These are phyloP conservation scores for Trachelipus rathkii DNA, from an alignment of 1,140 invertebrate species.

Conservation along the genomic window DNA sequence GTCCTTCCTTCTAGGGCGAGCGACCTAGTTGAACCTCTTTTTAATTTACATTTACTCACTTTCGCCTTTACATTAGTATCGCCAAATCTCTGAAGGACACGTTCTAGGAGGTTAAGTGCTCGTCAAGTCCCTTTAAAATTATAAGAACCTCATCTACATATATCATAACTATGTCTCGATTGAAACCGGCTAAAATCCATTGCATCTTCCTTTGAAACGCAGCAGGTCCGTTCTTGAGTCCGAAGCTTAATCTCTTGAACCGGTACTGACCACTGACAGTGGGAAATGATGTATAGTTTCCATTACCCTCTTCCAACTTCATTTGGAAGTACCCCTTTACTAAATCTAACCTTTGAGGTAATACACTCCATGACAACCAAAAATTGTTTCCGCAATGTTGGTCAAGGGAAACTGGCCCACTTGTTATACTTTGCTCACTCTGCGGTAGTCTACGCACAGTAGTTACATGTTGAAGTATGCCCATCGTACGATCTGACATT, in stretches of 20 bases:
- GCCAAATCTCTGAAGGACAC: neutral
- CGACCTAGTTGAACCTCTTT: neutral
- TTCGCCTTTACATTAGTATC: neutral
- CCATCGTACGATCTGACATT: neutral
- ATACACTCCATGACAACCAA: neutral
- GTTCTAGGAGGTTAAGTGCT: neutral
- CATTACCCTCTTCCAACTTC: neutral
- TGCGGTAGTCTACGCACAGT: conserved; percentile 14
- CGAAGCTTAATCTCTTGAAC: neutral
- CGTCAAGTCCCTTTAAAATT: neutral
- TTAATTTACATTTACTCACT: neutral
- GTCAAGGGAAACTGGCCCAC: neutral
- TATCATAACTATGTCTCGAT: neutral
- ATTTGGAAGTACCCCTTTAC: neutral
- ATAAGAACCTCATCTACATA: neutral
- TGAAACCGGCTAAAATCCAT: neutral
- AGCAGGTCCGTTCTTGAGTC: neutral
- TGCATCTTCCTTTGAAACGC: conserved; percentile 11
- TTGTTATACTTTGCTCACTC: neutral
- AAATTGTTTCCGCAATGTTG: neutral
- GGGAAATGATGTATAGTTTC: neutral
- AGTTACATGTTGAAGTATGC: too few species aligned
- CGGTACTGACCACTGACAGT: too few species aligned
- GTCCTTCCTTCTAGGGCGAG: too few species aligned
- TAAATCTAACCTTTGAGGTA: conserved; percentile 1